phyloP scores from a whole-genome alignment of 2,888 invertebrate genomes.

The Troides helena region DNA sequence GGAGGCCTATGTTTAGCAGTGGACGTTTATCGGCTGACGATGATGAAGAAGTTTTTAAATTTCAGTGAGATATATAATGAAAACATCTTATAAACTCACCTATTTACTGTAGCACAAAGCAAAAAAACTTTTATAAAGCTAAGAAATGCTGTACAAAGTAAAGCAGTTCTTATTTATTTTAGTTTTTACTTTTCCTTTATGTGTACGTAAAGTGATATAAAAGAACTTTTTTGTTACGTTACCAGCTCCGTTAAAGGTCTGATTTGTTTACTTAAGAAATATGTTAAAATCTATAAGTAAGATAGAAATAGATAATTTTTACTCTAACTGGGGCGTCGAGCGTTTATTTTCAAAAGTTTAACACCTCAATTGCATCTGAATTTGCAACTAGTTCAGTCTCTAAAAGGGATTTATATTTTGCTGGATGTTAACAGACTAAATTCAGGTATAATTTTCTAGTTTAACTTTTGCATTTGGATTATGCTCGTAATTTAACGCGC shows the following conservation, averaged over 20 bases:
- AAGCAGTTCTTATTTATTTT: neutral
- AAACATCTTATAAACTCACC: no score
- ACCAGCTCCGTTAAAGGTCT: no score
- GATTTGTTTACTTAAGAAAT: neutral
- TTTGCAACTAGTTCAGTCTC: neutral
- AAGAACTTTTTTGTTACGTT: no score
- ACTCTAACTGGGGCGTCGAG: neutral
- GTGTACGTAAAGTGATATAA: no score
- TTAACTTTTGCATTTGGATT: conserved; percentile 1
- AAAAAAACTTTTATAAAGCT: neutral
- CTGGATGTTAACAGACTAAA: conserved; percentile 1
- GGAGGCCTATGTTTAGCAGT: no score
- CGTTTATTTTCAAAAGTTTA: neutral
- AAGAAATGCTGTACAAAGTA: conserved; percentile 1
- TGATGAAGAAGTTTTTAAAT: no score
- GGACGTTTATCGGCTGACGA: no score
- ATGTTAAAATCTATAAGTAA: neutral
- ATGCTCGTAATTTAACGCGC: neutral
- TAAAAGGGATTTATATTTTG: conserved; percentile 2
- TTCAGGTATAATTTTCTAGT: conserved; percentile 1
- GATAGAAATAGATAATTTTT: neutral
- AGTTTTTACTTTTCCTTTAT: no score
- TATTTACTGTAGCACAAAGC: neutral
- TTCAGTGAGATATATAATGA: no score
- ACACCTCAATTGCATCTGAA: neutral